Percentiles rank a stretch among this genome's conserved stretches.
Conservation (phyloP, 2,797 vertebrate species). For the Eleutherodactylus coqui region DNA sequence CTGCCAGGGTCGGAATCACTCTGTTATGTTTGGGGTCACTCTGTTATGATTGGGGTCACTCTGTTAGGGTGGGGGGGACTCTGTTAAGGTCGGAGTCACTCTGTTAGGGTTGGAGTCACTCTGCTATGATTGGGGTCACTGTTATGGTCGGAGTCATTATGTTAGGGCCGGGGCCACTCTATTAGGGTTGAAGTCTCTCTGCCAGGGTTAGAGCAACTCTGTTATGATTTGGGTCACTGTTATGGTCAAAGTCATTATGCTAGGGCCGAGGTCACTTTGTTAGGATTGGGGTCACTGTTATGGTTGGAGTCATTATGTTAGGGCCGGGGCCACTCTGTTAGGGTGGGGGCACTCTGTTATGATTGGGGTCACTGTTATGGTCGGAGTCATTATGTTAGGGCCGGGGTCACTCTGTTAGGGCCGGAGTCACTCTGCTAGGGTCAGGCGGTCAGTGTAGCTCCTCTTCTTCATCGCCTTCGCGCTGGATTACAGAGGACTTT, state of each 20-base stretch:
- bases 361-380: background rate
- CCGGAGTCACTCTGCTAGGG: background rate
- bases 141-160: too few species aligned
- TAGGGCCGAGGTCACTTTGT: background rate
- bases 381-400: background rate
- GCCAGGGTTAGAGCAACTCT: too few species aligned
- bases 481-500: background rate
- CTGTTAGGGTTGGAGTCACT: background rate
- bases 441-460: background rate
- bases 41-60: too few species aligned
- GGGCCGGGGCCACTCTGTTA: too few species aligned
- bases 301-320: too few species aligned
- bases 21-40: too few species aligned
- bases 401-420: background rate
- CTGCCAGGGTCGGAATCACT: too few species aligned
- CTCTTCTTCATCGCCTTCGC: background rate
- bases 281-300: background rate
- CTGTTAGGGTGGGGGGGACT: background rate
- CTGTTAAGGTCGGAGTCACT: too few species aligned
- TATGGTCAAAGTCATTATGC: background rate
- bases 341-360: background rate
- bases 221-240: background rate
- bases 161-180: too few species aligned
- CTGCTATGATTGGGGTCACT: too few species aligned
- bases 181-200: too few species aligned